phyloP scores from a whole-genome alignment of 2,113 vertebrate species.

The Loxodonta africana region DNA sequence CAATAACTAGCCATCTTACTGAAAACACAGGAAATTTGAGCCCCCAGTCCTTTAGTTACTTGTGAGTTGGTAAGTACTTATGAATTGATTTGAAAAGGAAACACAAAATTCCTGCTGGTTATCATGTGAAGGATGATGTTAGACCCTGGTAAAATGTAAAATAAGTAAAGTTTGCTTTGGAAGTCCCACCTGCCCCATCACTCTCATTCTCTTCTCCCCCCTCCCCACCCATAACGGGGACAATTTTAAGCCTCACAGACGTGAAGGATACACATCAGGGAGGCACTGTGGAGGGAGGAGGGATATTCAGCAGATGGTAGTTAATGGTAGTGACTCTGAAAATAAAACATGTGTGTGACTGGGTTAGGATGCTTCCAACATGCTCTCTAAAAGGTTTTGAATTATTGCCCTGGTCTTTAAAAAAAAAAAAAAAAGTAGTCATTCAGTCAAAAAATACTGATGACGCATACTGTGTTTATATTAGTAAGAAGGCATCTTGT shows the following conservation, averaged over 20 bases:
- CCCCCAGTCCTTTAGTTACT: neutral
- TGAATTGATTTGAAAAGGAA: neutral
- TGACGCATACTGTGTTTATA: neutral
- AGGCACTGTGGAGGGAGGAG: neutral
- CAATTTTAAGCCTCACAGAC: neutral
- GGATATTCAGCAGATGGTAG: conserved; percentile 7
- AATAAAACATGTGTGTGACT: conserved; percentile 26
- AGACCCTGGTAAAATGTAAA: neutral
- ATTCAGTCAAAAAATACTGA: conserved; percentile 7
- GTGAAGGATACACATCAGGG: neutral
- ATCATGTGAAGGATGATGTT: neutral
- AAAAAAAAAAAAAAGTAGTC: conserved; percentile 18
- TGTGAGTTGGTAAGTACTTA: neutral
- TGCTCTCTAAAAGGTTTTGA: conserved; percentile 41
- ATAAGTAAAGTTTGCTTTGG: neutral
- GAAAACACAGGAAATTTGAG: neutral
- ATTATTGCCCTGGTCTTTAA: conserved; percentile 35
- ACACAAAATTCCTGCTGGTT: neutral
- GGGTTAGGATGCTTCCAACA: neutral
- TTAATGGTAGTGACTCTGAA: conserved; percentile 8
- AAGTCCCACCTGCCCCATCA: neutral
- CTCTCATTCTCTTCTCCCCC: neutral
- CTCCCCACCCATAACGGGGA: neutral
- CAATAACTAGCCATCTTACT: conserved; percentile 43
- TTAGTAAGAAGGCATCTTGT: neutral